phyloP scores from a whole-genome alignment of 2,888 invertebrate genomes.

The Nemurella pictetii region DNA sequence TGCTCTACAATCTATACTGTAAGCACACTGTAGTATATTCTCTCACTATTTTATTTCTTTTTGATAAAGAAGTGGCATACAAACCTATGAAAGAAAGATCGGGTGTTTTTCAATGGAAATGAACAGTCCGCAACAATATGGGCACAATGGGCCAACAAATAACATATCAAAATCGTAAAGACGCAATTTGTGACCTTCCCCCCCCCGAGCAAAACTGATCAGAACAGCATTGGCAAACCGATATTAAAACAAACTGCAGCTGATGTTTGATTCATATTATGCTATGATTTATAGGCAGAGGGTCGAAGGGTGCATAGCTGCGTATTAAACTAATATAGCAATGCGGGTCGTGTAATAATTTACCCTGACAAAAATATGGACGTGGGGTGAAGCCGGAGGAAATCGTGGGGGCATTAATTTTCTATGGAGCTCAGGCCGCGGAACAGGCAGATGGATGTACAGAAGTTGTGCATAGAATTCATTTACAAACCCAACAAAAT shows the following conservation, averaged over 20 bases:
- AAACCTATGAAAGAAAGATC: neutral
- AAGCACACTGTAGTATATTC: neutral
- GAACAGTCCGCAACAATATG: neutral
- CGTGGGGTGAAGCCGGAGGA: neutral
- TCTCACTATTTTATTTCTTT: neutral
- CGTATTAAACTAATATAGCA: constrained; percentile 25
- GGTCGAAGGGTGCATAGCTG: constrained; percentile 6
- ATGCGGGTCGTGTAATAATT: constrained; percentile 29
- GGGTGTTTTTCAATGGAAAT: neutral
- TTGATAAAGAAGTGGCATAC: neutral
- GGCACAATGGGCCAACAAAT: neutral
- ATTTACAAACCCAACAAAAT: neutral
- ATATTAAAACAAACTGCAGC: constrained; percentile 22
- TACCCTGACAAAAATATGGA: constrained; percentile 3
- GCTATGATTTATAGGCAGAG: constrained; percentile 8
- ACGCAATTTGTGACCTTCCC: neutral
- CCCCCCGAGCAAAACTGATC: neutral
- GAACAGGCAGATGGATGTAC: neutral
- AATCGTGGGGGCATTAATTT: constrained; percentile 8
- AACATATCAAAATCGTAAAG: neutral
- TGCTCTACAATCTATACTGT: neutral
- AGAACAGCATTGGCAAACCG: constrained; percentile 2
- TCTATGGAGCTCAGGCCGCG: neutral
- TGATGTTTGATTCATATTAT: constrained; percentile 16
- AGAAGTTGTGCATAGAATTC: neutral